These are phyloP conservation scores for Schizopygopsis pylzovi DNA, from an alignment of 2,797 vertebrate species.

Conservation along the genomic window DNA sequence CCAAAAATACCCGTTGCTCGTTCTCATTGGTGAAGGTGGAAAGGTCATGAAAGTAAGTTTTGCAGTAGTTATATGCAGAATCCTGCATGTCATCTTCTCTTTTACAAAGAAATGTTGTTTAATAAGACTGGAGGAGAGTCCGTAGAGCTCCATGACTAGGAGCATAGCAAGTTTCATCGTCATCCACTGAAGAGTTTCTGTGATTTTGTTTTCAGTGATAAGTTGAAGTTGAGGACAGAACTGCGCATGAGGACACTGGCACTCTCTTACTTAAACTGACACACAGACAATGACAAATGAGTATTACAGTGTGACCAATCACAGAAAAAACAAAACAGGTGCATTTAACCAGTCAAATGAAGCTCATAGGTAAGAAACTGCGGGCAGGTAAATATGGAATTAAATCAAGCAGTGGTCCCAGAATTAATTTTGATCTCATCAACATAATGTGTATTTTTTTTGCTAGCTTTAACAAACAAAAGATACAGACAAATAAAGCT, in stretches of 20 bases:
- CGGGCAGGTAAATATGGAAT: neutral
- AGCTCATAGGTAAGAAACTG: neutral
- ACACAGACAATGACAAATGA: constrained; percentile 15
- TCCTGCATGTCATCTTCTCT: no score
- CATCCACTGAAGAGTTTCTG: neutral
- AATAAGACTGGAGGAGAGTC: no score
- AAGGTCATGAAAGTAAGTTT: no score
- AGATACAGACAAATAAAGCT: no score
- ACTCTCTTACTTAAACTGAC: neutral
- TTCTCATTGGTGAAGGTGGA: no score
- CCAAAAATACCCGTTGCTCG: no score
- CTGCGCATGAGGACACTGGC: neutral
- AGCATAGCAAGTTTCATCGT: neutral
- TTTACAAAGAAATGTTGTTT: no score
- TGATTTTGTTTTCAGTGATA: neutral
- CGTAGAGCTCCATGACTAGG: no score
- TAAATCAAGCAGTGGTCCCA: neutral
- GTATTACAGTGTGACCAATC: neutral
- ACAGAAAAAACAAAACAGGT: neutral
- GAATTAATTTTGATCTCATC: neutral
- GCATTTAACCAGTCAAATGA: neutral
- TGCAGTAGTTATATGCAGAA: no score
- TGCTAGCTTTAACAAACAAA: no score
- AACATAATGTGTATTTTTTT: no score
- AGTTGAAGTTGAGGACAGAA: neutral